phyloP scores from a whole-genome alignment of 1,140 invertebrate genomes.

The Zaprionus africanus region DNA sequence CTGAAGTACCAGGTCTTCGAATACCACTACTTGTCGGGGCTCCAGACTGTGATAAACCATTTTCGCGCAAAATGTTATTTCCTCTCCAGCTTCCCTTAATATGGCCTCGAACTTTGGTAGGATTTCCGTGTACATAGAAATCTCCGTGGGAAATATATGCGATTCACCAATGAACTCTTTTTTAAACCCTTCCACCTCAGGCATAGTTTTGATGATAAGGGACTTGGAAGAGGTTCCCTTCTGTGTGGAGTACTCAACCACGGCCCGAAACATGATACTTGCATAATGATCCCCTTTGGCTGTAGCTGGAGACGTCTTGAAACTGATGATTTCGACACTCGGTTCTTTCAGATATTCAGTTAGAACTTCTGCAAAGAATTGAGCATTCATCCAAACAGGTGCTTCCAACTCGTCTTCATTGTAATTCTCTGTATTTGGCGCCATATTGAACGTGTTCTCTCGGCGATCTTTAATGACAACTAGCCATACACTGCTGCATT shows the following conservation, averaged over 20 bases:
- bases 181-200: slow-evolving; percentile 55
- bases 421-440: slow-evolving; percentile 25
- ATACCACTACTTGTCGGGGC: slow-evolving; percentile 57
- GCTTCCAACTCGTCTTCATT: slow-evolving; percentile 63
- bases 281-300: slow-evolving; percentile 76
- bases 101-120: slow-evolving; percentile 64
- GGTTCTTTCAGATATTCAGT: slow-evolving; percentile 23
- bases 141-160: slow-evolving; percentile 62
- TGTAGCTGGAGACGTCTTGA: slow-evolving; percentile 52
- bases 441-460: slow-evolving; percentile 25
- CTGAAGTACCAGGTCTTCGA: slow-evolving; percentile 60
- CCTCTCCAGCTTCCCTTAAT: slow-evolving; percentile 39
- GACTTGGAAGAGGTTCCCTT: slow-evolving; percentile 26
- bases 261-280: slow-evolving; percentile 66
- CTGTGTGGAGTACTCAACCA: slow-evolving; percentile 22
- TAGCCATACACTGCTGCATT: background rate
- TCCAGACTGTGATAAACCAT: slow-evolving; percentile 54
- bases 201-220: slow-evolving; percentile 69
- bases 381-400: slow-evolving; percentile 59
- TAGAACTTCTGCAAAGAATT: slow-evolving; percentile 55
- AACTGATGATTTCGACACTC: slow-evolving; percentile 30
- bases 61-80: slow-evolving; percentile 35
- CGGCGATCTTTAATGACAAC: background rate
- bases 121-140: slow-evolving; percentile 58
- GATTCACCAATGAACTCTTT: slow-evolving; percentile 52